A percentile compares a stretch with the other conserved stretches of the same genome.
phyloP scores from a whole-genome alignment of 2,888 invertebrate species.

The Kryphioiulus occultus region DNA sequence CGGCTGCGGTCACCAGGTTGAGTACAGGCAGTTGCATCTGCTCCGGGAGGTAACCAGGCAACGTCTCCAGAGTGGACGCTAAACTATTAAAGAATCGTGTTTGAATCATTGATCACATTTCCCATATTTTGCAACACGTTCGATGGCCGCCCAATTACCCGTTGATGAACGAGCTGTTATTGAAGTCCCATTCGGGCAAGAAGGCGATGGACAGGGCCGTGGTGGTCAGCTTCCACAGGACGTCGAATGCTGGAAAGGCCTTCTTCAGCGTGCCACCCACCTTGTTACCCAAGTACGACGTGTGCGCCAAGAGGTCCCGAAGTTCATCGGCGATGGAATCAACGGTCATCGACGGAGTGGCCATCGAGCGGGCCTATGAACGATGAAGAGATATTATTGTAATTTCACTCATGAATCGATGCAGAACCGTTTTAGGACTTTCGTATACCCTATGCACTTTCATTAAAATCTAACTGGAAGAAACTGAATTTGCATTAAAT shows the following conservation, averaged over 20 bases:
- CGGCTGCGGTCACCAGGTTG: slow-evolving; percentile 43
- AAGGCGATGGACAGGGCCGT: slow-evolving; percentile 44
- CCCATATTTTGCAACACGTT: too few relatives aligned
- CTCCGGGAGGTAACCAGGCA: slow-evolving; percentile 47
- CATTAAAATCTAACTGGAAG: too few relatives aligned
- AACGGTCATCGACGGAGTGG: slow-evolving; percentile 19
- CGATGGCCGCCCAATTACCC: neutral
- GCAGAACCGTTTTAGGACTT: too few relatives aligned
- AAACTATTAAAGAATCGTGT: slow-evolving; percentile 46
- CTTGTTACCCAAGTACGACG: neutral
- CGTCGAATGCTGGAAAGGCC: slow-evolving; percentile 44
- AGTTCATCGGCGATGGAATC: slow-evolving; percentile 29
- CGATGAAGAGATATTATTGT: too few relatives aligned
- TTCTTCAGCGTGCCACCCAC: slow-evolving; percentile 42
- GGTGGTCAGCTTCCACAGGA: slow-evolving; percentile 48
- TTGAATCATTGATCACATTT: too few relatives aligned
- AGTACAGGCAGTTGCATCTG: slow-evolving; percentile 48
- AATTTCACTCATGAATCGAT: too few relatives aligned
- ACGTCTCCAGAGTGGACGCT: slow-evolving; percentile 44
- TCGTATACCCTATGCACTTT: too few relatives aligned
- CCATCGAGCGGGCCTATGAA: neutral
- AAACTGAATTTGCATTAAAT: too few relatives aligned
- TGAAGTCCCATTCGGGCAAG: slow-evolving; percentile 47
- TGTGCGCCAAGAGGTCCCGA: slow-evolving; percentile 35
- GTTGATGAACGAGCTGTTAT: slow-evolving; percentile 35